Conservation (phyloP, 2,797 vertebrate genomes). For the Hapalemur alaotrensis region DNA sequence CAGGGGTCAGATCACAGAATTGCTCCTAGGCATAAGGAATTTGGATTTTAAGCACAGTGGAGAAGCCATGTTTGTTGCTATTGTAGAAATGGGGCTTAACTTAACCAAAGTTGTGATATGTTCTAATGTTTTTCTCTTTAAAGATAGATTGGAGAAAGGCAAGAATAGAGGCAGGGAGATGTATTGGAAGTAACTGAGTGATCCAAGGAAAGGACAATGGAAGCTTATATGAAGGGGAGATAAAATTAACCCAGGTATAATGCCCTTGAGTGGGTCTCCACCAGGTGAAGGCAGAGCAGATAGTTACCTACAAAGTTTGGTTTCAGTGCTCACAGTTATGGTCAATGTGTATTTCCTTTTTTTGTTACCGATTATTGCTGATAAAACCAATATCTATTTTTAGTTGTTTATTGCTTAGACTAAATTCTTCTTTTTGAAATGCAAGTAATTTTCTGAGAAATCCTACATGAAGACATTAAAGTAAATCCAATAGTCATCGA, state of each 20-base stretch:
- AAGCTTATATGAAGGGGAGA: background rate
- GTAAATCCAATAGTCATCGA: background rate
- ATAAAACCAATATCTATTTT: background rate
- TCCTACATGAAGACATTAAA: background rate
- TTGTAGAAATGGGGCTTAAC: background rate
- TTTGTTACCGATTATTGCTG: background rate
- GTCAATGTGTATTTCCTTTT: background rate
- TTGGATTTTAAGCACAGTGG: background rate
- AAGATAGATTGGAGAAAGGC: background rate
- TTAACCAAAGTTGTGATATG: background rate
- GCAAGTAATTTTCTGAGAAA: background rate
- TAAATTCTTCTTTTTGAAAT: constrained; percentile 10
- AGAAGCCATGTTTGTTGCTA: background rate
- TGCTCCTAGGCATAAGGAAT: background rate
- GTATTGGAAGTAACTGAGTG: background rate
- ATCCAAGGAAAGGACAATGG: background rate
- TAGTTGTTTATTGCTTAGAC: background rate
- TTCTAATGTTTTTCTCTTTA: background rate
- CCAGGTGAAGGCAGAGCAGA: background rate
- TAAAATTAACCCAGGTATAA: background rate
- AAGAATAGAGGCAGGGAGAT: background rate
- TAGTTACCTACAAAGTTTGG: background rate
- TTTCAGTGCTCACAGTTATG: background rate
- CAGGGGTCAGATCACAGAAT: background rate
- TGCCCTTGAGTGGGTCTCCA: background rate